Evolutionary conservation across 2,888 invertebrate genomes (phyloP), one percentile per base, ranked within the genome.

Genomic region (Sarcophaga variegata): DNA sequence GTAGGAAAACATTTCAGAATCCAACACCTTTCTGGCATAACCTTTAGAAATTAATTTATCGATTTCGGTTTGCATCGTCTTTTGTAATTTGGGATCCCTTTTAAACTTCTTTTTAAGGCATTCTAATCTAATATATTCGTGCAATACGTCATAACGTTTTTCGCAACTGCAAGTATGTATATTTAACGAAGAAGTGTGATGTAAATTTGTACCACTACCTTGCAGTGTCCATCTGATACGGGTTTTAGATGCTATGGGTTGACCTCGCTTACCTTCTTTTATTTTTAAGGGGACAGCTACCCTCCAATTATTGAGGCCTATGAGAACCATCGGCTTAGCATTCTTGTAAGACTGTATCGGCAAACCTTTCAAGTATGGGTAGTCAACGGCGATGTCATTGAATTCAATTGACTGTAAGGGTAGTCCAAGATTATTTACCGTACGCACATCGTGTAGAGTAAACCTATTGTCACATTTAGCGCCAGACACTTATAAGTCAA

Each of bases 81-180:
- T 49, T 62, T 59, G 49, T 4, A 86, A 59, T 8, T 62, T 49
- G 12, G 82, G 20, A 63, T 84, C 78, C 10, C 63, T 82, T 63
- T 49, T 81, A 22, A 88, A 86, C 63, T 88, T 88, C 67, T 81
- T 88, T 22, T 79, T 25, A 11, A 88, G 76, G 37, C 85, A 88
- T 54, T 72, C 72, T 14, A 85, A 49, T 20, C 83, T 75, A 20
- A n/a, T n/a, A n/a, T n/a, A n/a, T n/a, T n/a, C n/a, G 27, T 27
- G 27, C 27, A 27, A 27, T 4, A 27, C 27, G 27, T 27, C 27
- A 27, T 27, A 27, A 27, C 27, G 27, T 27, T 27, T 27, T 27
- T 27, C 27, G 27, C 27, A 27, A 27, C 4, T 4, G 4, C 27
- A 27, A 27, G 27, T 27, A 27, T 27, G 3, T 27, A 27, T 27